These are phyloP conservation scores for Turritopsis dohrnii DNA, from an alignment of 30 jellyfish, hydroid and myxozoan genomes.

Conservation along the genomic window DNA sequence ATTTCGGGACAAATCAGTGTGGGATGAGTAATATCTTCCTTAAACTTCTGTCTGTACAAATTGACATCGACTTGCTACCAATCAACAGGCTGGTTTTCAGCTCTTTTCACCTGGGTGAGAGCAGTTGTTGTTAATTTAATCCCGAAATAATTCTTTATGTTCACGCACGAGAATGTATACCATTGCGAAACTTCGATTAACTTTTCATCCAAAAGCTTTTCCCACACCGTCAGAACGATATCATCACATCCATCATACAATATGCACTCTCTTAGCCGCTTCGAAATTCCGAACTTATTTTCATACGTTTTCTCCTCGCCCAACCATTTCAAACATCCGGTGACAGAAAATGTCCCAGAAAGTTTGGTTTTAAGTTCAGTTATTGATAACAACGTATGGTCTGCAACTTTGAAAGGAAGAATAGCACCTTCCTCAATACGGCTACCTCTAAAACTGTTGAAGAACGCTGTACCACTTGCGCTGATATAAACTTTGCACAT, in stretches of 20 bases:
- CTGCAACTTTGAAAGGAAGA: no score
- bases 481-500: slow-evolving; percentile 22
- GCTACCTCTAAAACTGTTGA: no score
- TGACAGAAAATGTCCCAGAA: slow-evolving; percentile 15
- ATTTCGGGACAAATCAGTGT: not conserved
- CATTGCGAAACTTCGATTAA: slow-evolving; percentile 17
- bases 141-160: slow-evolving; percentile 15
- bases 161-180: slow-evolving; percentile 15
- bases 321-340: slow-evolving; percentile 13
- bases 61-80: not conserved
- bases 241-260: slow-evolving; percentile 19
- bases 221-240: slow-evolving; percentile 25
- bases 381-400: no score
- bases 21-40: not conserved
- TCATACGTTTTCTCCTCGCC: not conserved
- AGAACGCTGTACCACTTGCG: no score
- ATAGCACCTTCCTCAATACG: no score
- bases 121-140: slow-evolving; percentile 2
- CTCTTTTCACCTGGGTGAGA: not conserved
- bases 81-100: not conserved
- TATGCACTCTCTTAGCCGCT: not conserved
- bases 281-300: not conserved
- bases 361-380: no score
- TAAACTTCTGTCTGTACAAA: not conserved
- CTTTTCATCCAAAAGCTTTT: slow-evolving; percentile 8